Base-by-base conservation (phyloP, 2,113 vertebrate genomes). In the Phylloscopus trochilus region DNA sequence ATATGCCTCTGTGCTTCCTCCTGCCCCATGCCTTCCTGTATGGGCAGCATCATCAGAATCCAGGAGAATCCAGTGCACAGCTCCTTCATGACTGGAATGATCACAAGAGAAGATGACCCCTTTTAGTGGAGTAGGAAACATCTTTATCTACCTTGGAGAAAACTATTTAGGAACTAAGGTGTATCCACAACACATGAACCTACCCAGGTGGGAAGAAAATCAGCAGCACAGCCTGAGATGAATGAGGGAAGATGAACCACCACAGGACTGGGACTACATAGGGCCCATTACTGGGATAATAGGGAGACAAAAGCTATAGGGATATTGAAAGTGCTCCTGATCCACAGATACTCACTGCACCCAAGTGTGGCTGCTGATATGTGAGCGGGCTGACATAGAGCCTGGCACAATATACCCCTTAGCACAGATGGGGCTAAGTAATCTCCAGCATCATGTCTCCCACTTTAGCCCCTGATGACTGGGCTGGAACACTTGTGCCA, bases 331-430 rank as follows among this genome's bases (percentile, higher is more conserved):
- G 7, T 31, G 15, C 10, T 59, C 26, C 66, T 44, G 46, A 52
- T 23, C 72, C 35, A 73, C 30, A 73, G 16, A 28, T 15, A 24
- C 11, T 63, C 27, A 43, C 53, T 31, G 26, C 1, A 2, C 11
- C 24, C 1, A 0, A 60, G 44, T 3, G 13, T 10, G 27, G 44
- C 67, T 4, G 2, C 49, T 60, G 19, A 37, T 0, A 0, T 12
- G 6, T 1, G 2, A 89, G 24, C 20, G 2, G 0, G 16, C 20
- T 76, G 63, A 73, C 11, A 5, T 1, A 47, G 41, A 52, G 15
- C 53, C 41, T 31, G 76, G 37, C 24, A 76, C 7, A 37, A 17
- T n/a, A 52, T 39, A 60, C 4, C 21, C 41, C 27, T 33, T 33
- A 24, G 35, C 52, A 37, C 44, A 58, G 30, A 43, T 3, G 18